Evolutionary conservation across 2,888 invertebrate species (phyloP).

Genomic region (Nephrotoma appendiculata): DNA sequence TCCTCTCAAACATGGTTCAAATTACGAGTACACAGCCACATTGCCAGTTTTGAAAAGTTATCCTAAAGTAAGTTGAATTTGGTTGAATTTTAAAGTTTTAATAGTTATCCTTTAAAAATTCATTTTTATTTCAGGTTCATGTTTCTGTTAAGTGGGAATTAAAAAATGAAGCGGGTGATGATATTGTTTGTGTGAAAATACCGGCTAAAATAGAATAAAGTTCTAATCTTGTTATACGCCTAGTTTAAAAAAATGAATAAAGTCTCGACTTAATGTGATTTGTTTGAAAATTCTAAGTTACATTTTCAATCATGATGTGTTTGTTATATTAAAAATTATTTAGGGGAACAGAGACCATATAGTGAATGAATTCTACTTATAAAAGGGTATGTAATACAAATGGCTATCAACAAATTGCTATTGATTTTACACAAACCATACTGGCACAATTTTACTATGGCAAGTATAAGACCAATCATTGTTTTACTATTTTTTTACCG

Average conservation of each 20-base stretch:
- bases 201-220: slow-evolving; percentile 45
- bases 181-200: slow-evolving; percentile 52
- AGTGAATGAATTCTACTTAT: no score
- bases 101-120: slow-evolving; percentile 5
- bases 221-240: not conserved
- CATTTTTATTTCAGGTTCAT: slow-evolving; percentile 31
- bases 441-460: no score
- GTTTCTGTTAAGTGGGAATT: slow-evolving; percentile 65
- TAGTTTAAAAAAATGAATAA: not conserved
- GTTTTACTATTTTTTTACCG: no score
- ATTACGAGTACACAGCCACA: slow-evolving; percentile 29
- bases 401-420: no score
- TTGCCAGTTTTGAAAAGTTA: slow-evolving; percentile 50
- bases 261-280: not conserved
- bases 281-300: not conserved
- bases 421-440: no score
- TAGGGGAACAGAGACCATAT: no score
- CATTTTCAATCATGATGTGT: not conserved
- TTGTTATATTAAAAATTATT: no score
- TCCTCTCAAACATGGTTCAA: slow-evolving; percentile 42
- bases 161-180: slow-evolving; percentile 40
- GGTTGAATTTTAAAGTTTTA: not conserved
- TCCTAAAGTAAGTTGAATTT: slow-evolving; percentile 40
- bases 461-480: no score
- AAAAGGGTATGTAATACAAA: no score